phyloP scores from a whole-genome alignment of 2,888 invertebrate species.

The Pterobdella sp. region DNA sequence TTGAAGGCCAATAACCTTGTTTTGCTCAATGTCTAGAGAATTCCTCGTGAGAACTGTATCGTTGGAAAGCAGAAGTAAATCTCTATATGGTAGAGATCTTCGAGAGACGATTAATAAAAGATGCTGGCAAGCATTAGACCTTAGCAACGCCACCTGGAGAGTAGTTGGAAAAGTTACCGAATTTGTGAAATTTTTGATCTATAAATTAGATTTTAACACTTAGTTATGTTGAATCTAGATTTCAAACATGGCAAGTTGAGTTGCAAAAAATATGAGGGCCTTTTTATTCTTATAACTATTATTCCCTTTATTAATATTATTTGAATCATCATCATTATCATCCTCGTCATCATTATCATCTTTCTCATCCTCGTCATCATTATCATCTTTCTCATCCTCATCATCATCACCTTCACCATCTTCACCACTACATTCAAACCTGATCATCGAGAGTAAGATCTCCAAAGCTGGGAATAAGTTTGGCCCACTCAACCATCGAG shows the following conservation, averaged over 20 bases:
- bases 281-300: not conserved
- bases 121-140: constrained; percentile 93
- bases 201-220: not conserved
- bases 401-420: not conserved
- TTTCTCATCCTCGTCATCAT: not conserved
- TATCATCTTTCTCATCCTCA: not conserved
- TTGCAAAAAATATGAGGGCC: too few species aligned
- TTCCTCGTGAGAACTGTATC: constrained; percentile 84
- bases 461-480: constrained; percentile 50
- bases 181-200: not conserved
- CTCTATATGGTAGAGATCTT: constrained; percentile 81
- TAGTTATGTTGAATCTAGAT: too few species aligned
- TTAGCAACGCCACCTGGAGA: constrained; percentile 71
- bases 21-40: constrained; percentile 31
- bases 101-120: constrained; percentile 84
- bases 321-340: not conserved
- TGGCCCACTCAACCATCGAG: constrained; percentile 52
- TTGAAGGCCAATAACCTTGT: constrained; percentile 4
- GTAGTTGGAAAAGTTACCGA: not conserved
- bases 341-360: not conserved
- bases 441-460: constrained; percentile 51
- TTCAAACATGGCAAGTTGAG: too few species aligned
- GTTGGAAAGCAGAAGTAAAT: constrained; percentile 85
- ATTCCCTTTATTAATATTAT: not conserved
- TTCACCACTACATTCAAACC: constrained; percentile 38